phyloP scores from a whole-genome alignment of 2,888 invertebrate species.

The Drosophila birchii region DNA sequence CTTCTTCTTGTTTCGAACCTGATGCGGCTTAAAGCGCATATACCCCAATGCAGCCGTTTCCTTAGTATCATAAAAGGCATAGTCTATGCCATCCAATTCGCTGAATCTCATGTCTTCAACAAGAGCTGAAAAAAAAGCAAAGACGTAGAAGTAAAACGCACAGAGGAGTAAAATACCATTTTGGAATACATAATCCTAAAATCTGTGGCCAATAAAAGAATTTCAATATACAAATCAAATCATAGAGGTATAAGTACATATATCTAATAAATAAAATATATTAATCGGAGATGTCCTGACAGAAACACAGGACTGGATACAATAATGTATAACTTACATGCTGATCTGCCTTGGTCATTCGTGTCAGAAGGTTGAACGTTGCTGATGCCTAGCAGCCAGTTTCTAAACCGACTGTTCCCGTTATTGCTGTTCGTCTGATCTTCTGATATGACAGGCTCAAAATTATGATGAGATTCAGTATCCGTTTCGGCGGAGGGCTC shows the following conservation, averaged over 20 bases:
- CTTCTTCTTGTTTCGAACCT: slow-evolving; percentile 62
- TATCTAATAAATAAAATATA: too few relatives aligned
- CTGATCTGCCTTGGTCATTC: not conserved
- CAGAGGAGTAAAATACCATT: not conserved
- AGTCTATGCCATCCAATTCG: slow-evolving; percentile 72
- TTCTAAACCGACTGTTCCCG: not conserved
- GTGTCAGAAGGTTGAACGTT: not conserved
- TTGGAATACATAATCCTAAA: not conserved
- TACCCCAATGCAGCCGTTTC: slow-evolving; percentile 59
- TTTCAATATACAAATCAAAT: not conserved
- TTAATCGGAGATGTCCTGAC: too few relatives aligned
- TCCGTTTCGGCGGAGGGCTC: not conserved
- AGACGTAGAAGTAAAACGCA: not conserved
- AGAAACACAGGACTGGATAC: not conserved
- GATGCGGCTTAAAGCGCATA: slow-evolving; percentile 73
- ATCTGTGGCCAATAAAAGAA: not conserved
- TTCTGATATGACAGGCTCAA: not conserved
- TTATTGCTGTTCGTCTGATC: not conserved
- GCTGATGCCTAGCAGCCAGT: slow-evolving; percentile 26
- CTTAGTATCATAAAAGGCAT: slow-evolving; percentile 74
- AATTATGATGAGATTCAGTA: not conserved
- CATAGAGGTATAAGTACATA: too few relatives aligned
- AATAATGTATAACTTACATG: slow-evolving; percentile 11
- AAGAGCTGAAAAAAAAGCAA: slow-evolving; percentile 45
- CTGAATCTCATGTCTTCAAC: slow-evolving; percentile 62